These are phyloP conservation scores for Apodemia zela DNA, from an alignment of 2,888 invertebrate species.

Conservation along the genomic window DNA sequence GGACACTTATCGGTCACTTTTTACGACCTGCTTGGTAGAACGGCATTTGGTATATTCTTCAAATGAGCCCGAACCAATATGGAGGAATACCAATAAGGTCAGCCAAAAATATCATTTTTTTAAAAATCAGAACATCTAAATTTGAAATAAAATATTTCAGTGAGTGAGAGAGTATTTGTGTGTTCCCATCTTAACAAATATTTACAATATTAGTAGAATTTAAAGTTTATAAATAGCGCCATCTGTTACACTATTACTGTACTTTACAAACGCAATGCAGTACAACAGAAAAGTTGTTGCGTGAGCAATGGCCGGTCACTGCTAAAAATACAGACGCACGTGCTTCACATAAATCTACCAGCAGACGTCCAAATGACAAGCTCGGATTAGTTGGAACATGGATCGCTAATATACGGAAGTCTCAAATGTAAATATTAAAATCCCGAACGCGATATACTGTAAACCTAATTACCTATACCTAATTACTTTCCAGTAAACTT, in stretches of 20 bases:
- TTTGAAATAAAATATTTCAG: too few relatives aligned
- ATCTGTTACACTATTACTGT: not conserved
- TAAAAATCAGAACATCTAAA: too few relatives aligned
- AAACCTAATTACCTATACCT: not conserved
- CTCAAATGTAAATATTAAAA: slow-evolving; percentile 3
- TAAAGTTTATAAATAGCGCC: not conserved
- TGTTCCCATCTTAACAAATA: too few relatives aligned
- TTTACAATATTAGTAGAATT: too few relatives aligned
- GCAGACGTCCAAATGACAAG: slow-evolving; percentile 17
- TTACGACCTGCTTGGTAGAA: too few relatives aligned
- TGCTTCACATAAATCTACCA: slow-evolving; percentile 28
- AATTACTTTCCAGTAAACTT: not conserved
- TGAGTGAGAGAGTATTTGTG: too few relatives aligned
- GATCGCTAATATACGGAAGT: not conserved
- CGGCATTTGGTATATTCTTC: too few relatives aligned
- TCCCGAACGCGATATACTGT: not conserved
- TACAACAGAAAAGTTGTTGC: slow-evolving; percentile 5
- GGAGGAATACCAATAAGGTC: too few relatives aligned
- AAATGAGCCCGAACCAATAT: too few relatives aligned
- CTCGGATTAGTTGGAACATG: slow-evolving; percentile 8
- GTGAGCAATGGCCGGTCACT: slow-evolving; percentile 23
- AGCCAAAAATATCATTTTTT: too few relatives aligned
- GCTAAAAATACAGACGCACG: slow-evolving; percentile 30
- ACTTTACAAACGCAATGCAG: not conserved
- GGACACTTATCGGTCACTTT: too few relatives aligned